These are phyloP conservation scores for Cliona cf. orientalis DNA, from an alignment of 37 sponge, comb jelly and placozoan species.

Conservation along the genomic window DNA sequence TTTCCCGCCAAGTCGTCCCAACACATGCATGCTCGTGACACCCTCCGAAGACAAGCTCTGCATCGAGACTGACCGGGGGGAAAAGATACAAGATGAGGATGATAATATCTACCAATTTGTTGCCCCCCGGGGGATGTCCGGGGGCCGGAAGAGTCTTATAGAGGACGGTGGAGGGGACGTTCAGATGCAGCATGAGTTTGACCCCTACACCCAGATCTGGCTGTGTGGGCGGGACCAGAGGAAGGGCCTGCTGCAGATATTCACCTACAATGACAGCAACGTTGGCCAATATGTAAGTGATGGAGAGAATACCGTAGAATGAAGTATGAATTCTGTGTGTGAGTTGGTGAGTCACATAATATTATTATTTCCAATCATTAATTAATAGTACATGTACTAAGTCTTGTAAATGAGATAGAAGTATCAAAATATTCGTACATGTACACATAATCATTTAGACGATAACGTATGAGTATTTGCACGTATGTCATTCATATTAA, in stretches of 20 bases:
- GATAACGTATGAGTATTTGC: too few species aligned
- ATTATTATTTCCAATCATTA: too few species aligned
- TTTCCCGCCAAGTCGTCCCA: too few species aligned
- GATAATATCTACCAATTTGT: conserved; percentile 35
- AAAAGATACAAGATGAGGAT: background rate
- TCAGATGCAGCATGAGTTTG: background rate
- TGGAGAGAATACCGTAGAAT: background rate
- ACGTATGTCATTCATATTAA: too few species aligned
- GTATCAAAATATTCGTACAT: background rate
- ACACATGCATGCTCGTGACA: background rate
- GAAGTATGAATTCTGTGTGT: too few species aligned
- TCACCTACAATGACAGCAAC: conserved; percentile 63
- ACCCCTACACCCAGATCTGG: conserved; percentile 77
- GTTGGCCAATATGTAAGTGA: conserved; percentile 61
- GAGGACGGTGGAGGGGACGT: background rate
- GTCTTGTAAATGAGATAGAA: background rate
- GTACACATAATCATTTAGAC: background rate
- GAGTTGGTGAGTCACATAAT: too few species aligned
- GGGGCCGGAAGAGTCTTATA: background rate
- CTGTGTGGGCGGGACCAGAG: conserved; percentile 76
- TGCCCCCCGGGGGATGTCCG: background rate
- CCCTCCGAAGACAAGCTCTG: conserved; percentile 3
- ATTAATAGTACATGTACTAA: too few species aligned
- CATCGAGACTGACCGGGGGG: conserved; percentile 10
- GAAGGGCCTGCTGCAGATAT: conserved; percentile 72